Base-by-base conservation (phyloP, 2,888 invertebrate species). In the Caenorhabditis plicata region DNA sequence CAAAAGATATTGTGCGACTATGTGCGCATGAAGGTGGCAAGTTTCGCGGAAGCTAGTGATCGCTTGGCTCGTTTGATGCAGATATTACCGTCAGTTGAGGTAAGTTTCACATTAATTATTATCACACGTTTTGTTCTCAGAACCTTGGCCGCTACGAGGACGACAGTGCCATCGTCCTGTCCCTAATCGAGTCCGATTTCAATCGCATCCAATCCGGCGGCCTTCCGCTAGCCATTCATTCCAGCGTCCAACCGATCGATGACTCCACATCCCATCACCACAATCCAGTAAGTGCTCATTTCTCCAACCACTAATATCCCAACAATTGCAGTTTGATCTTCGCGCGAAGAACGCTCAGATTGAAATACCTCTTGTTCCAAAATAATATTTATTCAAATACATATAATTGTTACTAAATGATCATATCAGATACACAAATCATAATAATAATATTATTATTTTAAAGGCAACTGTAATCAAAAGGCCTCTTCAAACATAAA, bases 91-190 rank as follows among this genome's bases (percentile, higher is more conserved):
- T 31, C 26, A 19, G 40, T 47, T 11, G 49, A 55, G 26, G 62
- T 61, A 22, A 35, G 43, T 53, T 7, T 17, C 13, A 27, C 19
- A 13, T 22, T 9, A 2, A n/a, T 9, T 15, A 32, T 26, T 22
- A 38, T n/a, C 11, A 15, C n/a, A 27, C 17, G 8, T 5, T 20
- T 26, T 2, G 11, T 35, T 53, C 51, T 13, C 48, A 62, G 62
- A 47, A 49, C 15, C 48, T 62, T 9, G 62, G 62, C 2, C 35
- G 46, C 13, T 56, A 52, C 38, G 62, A 62, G 42, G 62, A 62
- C 41, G 62, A 62, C 26, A 49, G 48, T 45, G 62, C 62, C 2
- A 22, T 62, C 0, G n/a, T 62, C 7, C 39, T 62, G 0, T 52
- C 55, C 13, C 29, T 62, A 2, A 48, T 40, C 0, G 48, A 55